Evolutionary conservation across 2,113 vertebrate species (phyloP).

Genomic region (Aldabrachelys gigantea): DNA sequence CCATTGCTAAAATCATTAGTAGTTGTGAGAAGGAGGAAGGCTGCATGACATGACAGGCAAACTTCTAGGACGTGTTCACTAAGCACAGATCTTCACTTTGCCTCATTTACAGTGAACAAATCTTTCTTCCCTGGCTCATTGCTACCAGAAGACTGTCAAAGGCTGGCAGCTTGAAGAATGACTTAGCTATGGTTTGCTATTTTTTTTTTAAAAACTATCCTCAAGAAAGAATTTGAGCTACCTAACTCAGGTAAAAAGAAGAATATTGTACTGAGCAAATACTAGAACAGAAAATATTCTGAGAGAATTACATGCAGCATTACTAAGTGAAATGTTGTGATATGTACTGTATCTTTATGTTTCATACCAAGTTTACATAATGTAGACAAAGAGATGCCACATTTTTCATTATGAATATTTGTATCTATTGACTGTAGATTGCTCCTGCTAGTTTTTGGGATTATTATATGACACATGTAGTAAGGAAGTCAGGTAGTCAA

Average conservation of each 20-base stretch:
- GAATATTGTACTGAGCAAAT: conserved; percentile 13
- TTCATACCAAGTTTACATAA: neutral
- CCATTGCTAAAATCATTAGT: neutral
- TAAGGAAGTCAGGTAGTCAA: neutral
- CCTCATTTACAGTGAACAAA: accelerated
- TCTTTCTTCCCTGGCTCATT: neutral
- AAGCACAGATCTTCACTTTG: neutral
- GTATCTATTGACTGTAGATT: neutral
- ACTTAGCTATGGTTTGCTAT: neutral
- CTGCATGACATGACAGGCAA: neutral
- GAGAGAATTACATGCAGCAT: conserved; percentile 4
- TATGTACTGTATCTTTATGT: neutral
- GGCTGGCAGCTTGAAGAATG: neutral
- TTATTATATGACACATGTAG: neutral
- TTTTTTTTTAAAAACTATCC: neutral
- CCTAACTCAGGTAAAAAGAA: neutral
- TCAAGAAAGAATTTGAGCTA: too few relatives aligned
- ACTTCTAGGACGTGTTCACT: neutral
- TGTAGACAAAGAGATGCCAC: neutral
- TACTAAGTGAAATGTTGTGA: neutral
- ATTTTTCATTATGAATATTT: neutral
- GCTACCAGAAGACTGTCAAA: neutral
- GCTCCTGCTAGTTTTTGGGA: neutral
- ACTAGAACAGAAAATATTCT: neutral
- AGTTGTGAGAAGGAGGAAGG: accelerated